Conservation (phyloP, 2,797 vertebrate species). For the Jordanella pulchra region DNA sequence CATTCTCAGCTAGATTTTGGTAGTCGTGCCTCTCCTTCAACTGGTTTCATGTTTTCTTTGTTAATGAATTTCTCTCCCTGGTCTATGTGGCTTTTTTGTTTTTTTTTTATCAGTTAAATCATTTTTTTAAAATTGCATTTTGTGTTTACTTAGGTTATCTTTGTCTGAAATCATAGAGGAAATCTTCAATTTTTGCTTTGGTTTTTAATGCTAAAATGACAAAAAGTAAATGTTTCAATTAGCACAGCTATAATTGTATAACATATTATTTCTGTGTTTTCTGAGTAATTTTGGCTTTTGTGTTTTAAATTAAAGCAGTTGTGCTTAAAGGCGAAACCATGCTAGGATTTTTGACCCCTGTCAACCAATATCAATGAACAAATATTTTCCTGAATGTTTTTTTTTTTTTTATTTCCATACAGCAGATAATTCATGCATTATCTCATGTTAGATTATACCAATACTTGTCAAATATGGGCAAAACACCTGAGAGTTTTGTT, state of each 20-base stretch:
- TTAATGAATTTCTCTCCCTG: not conserved
- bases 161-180: not conserved
- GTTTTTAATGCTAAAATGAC: not conserved
- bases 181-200: not conserved
- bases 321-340: not conserved
- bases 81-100: not conserved
- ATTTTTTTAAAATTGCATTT: not conserved
- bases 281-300: not conserved
- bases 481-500: not conserved
- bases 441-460: not conserved
- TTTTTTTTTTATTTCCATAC: not conserved
- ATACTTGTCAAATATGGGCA: not conserved
- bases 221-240: not conserved
- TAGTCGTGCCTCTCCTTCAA: not conserved
- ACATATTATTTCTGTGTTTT: not conserved
- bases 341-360: no score
- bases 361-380: no score
- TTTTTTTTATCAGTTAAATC: not conserved
- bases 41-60: not conserved
- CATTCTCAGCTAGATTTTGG: not conserved
- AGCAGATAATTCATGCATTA: not conserved
- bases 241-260: not conserved
- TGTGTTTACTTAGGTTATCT: not conserved
- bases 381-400: no score
- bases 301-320: not conserved